Evolutionary conservation across 2,888 invertebrate genomes (phyloP).

Genomic region (Gymnosoma rotundatum): DNA sequence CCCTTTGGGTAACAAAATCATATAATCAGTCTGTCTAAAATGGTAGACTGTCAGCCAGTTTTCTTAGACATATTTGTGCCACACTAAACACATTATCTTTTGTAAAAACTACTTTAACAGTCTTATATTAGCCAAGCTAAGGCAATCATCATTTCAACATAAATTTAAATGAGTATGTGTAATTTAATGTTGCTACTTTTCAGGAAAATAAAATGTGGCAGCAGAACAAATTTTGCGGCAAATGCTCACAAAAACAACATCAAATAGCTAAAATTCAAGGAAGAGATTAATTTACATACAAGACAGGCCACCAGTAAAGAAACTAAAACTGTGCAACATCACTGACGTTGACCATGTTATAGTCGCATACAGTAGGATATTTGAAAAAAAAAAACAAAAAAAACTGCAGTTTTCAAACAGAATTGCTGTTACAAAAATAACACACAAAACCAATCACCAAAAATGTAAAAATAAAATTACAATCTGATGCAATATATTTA

Average conservation of each 20-base stretch:
- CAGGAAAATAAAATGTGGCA: constrained; percentile 43
- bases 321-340: neutral
- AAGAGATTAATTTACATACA: constrained; percentile 46
- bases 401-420: neutral
- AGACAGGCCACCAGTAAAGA: constrained; percentile 48
- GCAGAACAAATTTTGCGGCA: constrained; percentile 20
- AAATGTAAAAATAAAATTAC: too few relatives aligned
- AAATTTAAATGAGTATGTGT: neutral
- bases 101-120: constrained; percentile 6
- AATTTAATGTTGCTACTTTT: constrained; percentile 38
- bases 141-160: constrained; percentile 62
- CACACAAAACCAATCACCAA: too few relatives aligned
- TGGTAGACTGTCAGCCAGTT: constrained; percentile 19
- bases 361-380: neutral
- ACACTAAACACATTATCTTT: constrained; percentile 30
- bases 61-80: constrained; percentile 57
- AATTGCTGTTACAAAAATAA: too few relatives aligned
- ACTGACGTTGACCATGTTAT: neutral
- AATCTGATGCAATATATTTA: too few relatives aligned
- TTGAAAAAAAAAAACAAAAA: neutral
- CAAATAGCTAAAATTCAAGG: constrained; percentile 18
- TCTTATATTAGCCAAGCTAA: constrained; percentile 30
- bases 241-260: constrained; percentile 24
- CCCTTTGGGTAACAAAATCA: constrained; percentile 35
- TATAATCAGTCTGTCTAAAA: constrained; percentile 17